These are phyloP conservation scores for Taenaris catops DNA, from an alignment of 2,888 invertebrate genomes.

Conservation along the genomic window DNA sequence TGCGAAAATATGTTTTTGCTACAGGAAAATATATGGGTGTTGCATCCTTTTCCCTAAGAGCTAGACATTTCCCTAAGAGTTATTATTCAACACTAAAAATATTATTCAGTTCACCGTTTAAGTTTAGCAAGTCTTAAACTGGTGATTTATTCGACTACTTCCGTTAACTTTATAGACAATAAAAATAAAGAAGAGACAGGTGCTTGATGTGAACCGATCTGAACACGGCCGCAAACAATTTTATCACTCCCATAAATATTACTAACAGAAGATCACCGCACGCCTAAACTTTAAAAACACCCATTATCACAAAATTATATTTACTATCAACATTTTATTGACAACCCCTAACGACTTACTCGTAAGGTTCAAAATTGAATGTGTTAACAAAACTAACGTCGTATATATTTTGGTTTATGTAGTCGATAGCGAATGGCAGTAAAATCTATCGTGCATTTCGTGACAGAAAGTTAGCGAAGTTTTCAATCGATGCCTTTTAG, in stretches of 20 bases:
- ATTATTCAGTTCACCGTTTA: slow-evolving; percentile 6
- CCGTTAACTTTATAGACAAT: slow-evolving; percentile 42
- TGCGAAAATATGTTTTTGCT: too few relatives aligned
- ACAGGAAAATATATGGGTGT: too few relatives aligned
- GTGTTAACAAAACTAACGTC: slow-evolving; percentile 4
- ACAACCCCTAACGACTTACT: slow-evolving; percentile 23
- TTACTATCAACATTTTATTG: not conserved
- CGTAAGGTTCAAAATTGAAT: slow-evolving; percentile 33
- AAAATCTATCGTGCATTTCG: slow-evolving; percentile 73
- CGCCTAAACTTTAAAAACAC: slow-evolving; percentile 49
- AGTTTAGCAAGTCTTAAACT: slow-evolving; percentile 13
- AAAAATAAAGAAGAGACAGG: slow-evolving; percentile 52
- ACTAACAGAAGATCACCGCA: slow-evolving; percentile 47
- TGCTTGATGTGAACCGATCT: slow-evolving; percentile 55
- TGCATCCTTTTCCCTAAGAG: too few relatives aligned
- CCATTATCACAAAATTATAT: slow-evolving; percentile 23
- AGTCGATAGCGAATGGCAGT: slow-evolving; percentile 54
- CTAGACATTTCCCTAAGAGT: too few relatives aligned
- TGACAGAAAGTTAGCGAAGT: slow-evolving; percentile 59
- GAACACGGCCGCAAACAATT: slow-evolving; percentile 70
- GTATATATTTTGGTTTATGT: slow-evolving; percentile 25
- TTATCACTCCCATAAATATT: slow-evolving; percentile 71
- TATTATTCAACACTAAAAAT: too few relatives aligned
- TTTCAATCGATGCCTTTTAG: slow-evolving; percentile 64
- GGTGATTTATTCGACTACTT: slow-evolving; percentile 28